Base-by-base conservation (phyloP, 2,797 vertebrate species). In the Sebastes dallii region DNA sequence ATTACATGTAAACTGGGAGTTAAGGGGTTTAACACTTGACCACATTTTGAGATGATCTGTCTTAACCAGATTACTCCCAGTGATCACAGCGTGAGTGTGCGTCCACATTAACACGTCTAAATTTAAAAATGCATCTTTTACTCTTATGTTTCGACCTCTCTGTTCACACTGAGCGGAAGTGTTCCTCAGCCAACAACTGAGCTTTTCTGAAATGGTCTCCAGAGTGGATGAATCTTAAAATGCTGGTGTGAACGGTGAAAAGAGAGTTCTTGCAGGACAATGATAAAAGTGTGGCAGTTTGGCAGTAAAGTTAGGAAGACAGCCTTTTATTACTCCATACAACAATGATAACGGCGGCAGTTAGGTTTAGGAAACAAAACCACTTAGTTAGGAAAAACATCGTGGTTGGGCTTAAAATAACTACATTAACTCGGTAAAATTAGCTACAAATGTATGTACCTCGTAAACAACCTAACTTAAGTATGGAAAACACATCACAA, bases 11-110 rank as follows among this genome's bases (percentile, higher is more conserved):
- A 72, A 69, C 42, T 50, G 34, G 20, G 36, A 34, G 20, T 66
- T 58, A 62, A 64, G n/a, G 36, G 11, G n/a, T 58, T 71, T 64
- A 52, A 72, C 42, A 24, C 52, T 27, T 58, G 10, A 68, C 8
- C 50, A 72, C 32, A 77, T 66, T 52, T 55, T 68, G 30, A 83
- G 78, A 81, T 82, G 59, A 84, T 84, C 75, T 42, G 29, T 16
- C 1, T 30, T 54, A 60, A 39, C 32, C 55, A 70, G 85, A 73
- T 66, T 70, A 66, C 24, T 32, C 13, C n/a, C 22, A 24, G 34
- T 14, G 36, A 27, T 72, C 42, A 29, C 42, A 29, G n/a, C 71
- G 36, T 77, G 12, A 67, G 32, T 27, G 7, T 11, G 9, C 0
- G 2, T 30, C 34, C 10, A 10, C 29, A 42, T 22, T 20, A 6